These are phyloP conservation scores for Heteractis magnifica DNA, from an alignment of 92 coral and sea anemone species.

Conservation along the genomic window DNA sequence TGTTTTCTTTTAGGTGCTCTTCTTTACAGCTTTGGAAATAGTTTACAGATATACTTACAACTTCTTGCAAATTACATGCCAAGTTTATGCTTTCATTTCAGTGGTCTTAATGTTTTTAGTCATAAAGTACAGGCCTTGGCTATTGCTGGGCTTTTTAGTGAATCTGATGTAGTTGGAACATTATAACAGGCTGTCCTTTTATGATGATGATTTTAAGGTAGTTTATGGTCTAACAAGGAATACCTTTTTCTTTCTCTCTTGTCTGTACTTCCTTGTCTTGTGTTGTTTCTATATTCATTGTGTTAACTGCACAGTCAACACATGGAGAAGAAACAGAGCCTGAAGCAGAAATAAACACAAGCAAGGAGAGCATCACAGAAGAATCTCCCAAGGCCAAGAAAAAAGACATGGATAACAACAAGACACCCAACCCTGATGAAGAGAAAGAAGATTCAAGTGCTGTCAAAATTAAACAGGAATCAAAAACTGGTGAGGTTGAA, in stretches of 20 bases:
- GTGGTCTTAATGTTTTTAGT: no score
- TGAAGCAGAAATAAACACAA: slow-evolving; percentile 19
- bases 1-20: no score
- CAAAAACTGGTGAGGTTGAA: not conserved
- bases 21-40: no score
- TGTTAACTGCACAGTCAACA: slow-evolving; percentile 45
- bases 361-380: slow-evolving; percentile 12
- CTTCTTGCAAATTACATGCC: no score
- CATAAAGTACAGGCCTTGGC: no score
- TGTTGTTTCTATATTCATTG: slow-evolving; percentile 64
- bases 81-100: no score
- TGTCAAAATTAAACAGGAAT: slow-evolving; percentile 11
- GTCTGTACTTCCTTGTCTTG: slow-evolving; percentile 64
- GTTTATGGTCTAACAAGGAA: slow-evolving; percentile 25
- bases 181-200: not conserved
- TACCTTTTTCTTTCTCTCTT: slow-evolving; percentile 43
- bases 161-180: no score
- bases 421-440: not conserved
- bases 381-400: slow-evolving; percentile 32
- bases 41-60: no score
- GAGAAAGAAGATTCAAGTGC: slow-evolving; percentile 8
- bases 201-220: not conserved
- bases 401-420: slow-evolving; percentile 11
- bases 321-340: slow-evolving; percentile 39
- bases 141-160: no score